These are phyloP conservation scores for Lasioglossum leucozonium DNA, from an alignment of 2,888 invertebrate species.

Conservation along the genomic window DNA sequence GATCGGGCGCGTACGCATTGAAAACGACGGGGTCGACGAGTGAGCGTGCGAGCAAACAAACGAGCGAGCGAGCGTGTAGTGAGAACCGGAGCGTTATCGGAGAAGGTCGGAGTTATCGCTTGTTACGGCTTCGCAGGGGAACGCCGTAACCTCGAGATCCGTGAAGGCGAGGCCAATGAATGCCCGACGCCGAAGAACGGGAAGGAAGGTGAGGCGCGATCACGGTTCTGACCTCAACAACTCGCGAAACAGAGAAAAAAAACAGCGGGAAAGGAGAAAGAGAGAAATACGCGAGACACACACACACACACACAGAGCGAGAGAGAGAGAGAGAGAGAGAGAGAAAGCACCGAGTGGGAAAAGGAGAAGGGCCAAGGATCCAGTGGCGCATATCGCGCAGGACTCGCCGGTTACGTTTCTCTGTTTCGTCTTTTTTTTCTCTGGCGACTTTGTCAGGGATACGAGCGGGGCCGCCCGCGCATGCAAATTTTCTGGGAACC, in stretches of 20 bases:
- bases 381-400: slow-evolving; percentile 45
- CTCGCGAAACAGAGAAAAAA: slow-evolving; percentile 53
- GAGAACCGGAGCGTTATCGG: slow-evolving; percentile 34
- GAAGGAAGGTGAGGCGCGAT: slow-evolving; percentile 72
- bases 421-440: slow-evolving; percentile 51
- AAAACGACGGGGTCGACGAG: neutral
- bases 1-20: neutral
- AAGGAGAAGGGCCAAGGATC: slow-evolving; percentile 40
- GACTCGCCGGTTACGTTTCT: slow-evolving; percentile 56
- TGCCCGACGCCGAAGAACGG: slow-evolving; percentile 73
- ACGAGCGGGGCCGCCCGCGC: slow-evolving; percentile 21
- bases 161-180: slow-evolving; percentile 75
- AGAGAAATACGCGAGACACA: slow-evolving; percentile 19
- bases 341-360: slow-evolving; percentile 27
- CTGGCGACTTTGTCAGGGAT: slow-evolving; percentile 40
- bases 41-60: neutral
- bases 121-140: slow-evolving; percentile 34
- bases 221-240: slow-evolving; percentile 78
- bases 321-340: slow-evolving; percentile 1
- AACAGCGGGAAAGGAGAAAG: neutral
- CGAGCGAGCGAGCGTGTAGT: neutral
- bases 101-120: slow-evolving; percentile 42
- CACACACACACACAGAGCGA: slow-evolving; percentile 11
- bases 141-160: slow-evolving; percentile 63
- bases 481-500: slow-evolving; percentile 49